Percentiles rank a stretch among this genome's conserved stretches.
phyloP scores from a whole-genome alignment of 2,888 invertebrate species.

The Eupithecia abbreviata region DNA sequence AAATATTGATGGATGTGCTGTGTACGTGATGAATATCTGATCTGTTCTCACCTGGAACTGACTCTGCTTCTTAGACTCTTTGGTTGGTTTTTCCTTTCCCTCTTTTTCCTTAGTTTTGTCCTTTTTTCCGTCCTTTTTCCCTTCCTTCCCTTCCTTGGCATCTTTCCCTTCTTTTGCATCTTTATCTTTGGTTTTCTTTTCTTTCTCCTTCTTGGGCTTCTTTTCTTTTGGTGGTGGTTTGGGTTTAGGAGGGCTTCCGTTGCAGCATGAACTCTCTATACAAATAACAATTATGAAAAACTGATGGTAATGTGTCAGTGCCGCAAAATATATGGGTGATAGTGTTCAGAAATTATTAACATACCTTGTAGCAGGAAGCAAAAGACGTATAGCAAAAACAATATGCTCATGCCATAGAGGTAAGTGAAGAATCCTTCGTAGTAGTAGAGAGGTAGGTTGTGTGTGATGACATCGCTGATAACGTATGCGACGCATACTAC shows the following conservation, averaged over 20 bases:
- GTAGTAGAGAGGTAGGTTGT: conserved; percentile 95
- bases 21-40: conserved; percentile 49
- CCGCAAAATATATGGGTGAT: background rate
- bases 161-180: conserved; percentile 81
- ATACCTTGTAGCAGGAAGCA: conserved; percentile 94
- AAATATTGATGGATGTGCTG: conserved; percentile 78
- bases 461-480: conserved; percentile 96
- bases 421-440: conserved; percentile 98
- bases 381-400: conserved; percentile 96
- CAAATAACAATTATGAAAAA: background rate
- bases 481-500: conserved; percentile 97
- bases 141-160: conserved; percentile 79
- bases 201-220: conserved; percentile 87
- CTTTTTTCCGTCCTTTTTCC: conserved; percentile 83
- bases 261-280: conserved; percentile 92
- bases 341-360: conserved; percentile 41
- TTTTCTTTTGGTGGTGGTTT: conserved; percentile 87
- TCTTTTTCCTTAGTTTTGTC: conserved; percentile 85
- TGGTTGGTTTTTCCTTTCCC: conserved; percentile 82
- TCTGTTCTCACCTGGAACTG: conserved; percentile 85
- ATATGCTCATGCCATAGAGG: conserved; percentile 95
- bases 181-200: conserved; percentile 86
- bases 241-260: conserved; percentile 87
- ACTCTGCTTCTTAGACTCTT: conserved; percentile 86
- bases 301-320: background rate